Conservation (phyloP, 2,797 vertebrate species). For the Esox masquinongy region DNA sequence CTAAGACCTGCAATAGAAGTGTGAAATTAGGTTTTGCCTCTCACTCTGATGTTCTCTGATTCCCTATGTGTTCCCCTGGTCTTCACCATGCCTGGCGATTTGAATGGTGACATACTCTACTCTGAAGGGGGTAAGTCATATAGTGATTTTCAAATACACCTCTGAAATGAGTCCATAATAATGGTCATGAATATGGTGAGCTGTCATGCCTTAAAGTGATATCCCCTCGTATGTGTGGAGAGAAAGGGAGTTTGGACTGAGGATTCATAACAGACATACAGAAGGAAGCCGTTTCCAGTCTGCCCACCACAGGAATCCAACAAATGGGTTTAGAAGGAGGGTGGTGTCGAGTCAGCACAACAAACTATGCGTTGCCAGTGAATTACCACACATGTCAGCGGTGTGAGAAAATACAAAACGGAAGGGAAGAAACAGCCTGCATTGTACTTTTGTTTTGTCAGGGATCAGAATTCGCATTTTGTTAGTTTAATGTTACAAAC, state of each 20-base stretch:
- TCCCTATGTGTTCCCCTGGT: constrained; percentile 78
- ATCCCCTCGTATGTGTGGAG: constrained; percentile 69
- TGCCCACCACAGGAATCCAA: constrained; percentile 34
- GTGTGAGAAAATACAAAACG: no score
- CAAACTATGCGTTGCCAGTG: no score
- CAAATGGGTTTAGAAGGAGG: constrained; percentile 18
- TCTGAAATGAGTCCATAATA: constrained; percentile 80
- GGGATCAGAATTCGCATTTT: no score
- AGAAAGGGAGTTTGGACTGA: constrained; percentile 36
- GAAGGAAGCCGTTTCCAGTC: constrained; percentile 36
- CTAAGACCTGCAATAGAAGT: constrained; percentile 83
- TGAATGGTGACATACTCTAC: constrained; percentile 77
- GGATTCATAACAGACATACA: constrained; percentile 10
- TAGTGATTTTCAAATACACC: constrained; percentile 77
- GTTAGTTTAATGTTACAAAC: no score
- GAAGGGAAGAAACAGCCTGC: not conserved
- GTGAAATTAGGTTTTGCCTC: constrained; percentile 88
- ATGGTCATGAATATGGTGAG: constrained; percentile 80
- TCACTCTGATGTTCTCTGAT: constrained; percentile 80
- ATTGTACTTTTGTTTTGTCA: not conserved
- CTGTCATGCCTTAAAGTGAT: constrained; percentile 75
- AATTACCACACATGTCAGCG: no score
- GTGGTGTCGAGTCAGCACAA: not conserved
- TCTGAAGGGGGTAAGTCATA: constrained; percentile 87
- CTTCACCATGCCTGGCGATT: constrained; percentile 76